Base-by-base conservation (phyloP, 2,888 invertebrate genomes). In the Listrodromus nycthemerus region DNA sequence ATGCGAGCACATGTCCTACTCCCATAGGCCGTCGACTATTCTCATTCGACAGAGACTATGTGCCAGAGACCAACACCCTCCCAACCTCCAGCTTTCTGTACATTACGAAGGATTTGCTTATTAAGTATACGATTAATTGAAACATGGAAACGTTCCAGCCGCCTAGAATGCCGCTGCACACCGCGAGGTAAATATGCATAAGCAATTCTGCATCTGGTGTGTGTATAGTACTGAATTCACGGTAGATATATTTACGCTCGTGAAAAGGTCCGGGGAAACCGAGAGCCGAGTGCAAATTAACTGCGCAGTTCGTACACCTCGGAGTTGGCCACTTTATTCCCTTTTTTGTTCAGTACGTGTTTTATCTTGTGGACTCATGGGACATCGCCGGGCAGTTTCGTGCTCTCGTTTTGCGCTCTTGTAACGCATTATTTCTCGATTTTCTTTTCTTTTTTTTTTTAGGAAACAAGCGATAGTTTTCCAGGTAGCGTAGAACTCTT, bases 121-220 rank as follows among this genome's bases (percentile, higher is more conserved):
- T 85, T 82, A 82, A 84, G 83, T 82, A 70, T 52, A 80, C 77
- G 78, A 84, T 85, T 85, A 85, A 83, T 82, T 85, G 80, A 84
- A 85, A 81, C 82, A 83, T 63, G 83, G 37, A 61, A 85, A 76
- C 76, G 58, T 30, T 70, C 70, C 69, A n/a, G 33, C 27, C n/a
- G 61, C 6, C 30, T 70, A 52, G 13, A 24, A 13, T 16, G 16
- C 50, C 33, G 33, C 19, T 37, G 21, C 24, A n/a, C 33, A 65
- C 69, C 77, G 63, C 70, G 5, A 24, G 10, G 58, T 70, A 78
- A 78, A 78, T 78, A 78, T 78, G 78, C 78, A 78, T 70, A 78
- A 78, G 78, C 70, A 70, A 63, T 78, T 78, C 70, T 70, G 69
- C 70, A 78, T 78, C 61, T 50, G 61, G 63, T 55, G 24, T 16